These are phyloP conservation scores for Meteorus cinctellus DNA, from an alignment of 2,888 invertebrate genomes.

Conservation along the genomic window DNA sequence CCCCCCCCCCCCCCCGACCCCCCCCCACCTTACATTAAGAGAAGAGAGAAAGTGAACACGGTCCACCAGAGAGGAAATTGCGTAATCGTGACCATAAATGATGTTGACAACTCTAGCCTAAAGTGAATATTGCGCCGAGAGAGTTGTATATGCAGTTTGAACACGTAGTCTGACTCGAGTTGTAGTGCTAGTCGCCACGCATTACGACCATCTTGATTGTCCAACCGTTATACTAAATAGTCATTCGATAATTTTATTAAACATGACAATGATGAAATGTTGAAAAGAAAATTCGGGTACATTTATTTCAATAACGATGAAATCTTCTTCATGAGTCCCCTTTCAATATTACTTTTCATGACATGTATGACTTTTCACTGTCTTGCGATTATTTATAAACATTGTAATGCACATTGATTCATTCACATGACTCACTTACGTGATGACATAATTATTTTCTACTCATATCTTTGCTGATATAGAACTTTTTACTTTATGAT, in stretches of 20 bases:
- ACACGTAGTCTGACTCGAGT: conserved; percentile 40
- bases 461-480: conserved; percentile 20
- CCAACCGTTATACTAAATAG: background rate
- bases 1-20: too few relatives aligned
- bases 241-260: background rate
- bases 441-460: conserved; percentile 44
- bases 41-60: conserved; percentile 70
- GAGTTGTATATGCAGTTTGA: background rate
- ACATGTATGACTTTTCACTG: background rate
- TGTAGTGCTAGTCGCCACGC: conserved; percentile 29
- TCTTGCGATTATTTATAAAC: background rate
- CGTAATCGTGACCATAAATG: conserved; percentile 70
- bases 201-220: background rate
- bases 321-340: background rate
- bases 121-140: background rate
- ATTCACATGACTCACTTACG: conserved; percentile 14
- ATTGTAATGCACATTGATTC: conserved; percentile 27
- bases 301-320: conserved; percentile 2
- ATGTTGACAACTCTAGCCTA: conserved; percentile 64
- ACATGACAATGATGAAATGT: background rate
- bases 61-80: conserved; percentile 62
- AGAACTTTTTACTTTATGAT: background rate
- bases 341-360: too few relatives aligned
- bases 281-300: background rate
- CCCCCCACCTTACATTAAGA: conserved; percentile 34